Conservation (phyloP, 2,113 vertebrate genomes). For the Catharus bicknelli region DNA sequence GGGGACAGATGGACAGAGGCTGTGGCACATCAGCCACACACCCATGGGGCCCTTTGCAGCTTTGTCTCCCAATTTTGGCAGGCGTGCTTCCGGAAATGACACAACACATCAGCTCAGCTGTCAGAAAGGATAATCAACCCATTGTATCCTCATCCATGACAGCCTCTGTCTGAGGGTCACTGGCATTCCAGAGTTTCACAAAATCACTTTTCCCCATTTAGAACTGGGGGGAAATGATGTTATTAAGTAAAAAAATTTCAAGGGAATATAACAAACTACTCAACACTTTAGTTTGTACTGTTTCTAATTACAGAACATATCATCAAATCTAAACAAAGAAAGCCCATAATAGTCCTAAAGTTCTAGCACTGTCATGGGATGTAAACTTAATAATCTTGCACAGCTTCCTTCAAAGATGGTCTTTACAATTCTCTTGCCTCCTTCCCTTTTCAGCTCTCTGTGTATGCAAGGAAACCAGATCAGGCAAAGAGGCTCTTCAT, state of each 20-base stretch:
- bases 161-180: neutral
- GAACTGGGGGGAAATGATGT: rapidly evolving
- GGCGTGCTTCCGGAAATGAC: neutral
- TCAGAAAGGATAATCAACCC: neutral
- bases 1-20: rapidly evolving
- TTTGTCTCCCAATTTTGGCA: neutral
- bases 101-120: neutral
- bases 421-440: neutral
- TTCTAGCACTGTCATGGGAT: neutral
- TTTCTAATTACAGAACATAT: neutral
- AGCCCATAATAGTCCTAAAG: neutral
- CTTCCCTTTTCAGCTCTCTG: neutral
- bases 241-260: neutral
- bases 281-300: neutral
- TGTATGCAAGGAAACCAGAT: neutral
- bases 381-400: neutral
- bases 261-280: neutral
- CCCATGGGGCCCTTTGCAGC: neutral
- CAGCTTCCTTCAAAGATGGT: neutral
- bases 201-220: neutral
- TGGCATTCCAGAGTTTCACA: neutral
- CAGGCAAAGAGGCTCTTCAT: neutral
- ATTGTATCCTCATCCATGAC: rapidly evolving
- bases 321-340: neutral
- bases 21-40: neutral